A percentile compares a stretch with the other conserved stretches of the same genome.
Evolutionary conservation across 2,888 invertebrate genomes (phyloP).

Genomic region (Neoitamus cyanurus): DNA sequence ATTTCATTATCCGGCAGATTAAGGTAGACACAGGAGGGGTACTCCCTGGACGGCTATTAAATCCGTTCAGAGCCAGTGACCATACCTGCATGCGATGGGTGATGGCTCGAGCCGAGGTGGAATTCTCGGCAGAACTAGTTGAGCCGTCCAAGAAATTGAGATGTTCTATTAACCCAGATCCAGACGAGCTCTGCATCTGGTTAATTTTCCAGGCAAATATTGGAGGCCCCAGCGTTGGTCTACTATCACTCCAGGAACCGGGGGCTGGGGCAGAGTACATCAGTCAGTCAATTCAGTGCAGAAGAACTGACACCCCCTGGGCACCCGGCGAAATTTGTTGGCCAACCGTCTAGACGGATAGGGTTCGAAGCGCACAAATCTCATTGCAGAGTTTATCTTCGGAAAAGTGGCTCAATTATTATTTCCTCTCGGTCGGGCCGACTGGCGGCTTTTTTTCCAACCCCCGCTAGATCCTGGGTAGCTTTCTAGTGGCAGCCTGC

Average conservation of each 20-base stretch:
- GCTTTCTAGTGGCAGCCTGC: neutral
- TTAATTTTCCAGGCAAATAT: neutral
- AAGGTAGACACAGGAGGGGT: neutral
- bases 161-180: neutral
- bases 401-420: constrained; percentile 1
- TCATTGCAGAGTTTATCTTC: constrained; percentile 1
- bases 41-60: neutral
- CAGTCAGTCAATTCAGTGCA: neutral
- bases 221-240: neutral
- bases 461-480: neutral
- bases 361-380: neutral
- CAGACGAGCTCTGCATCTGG: neutral
- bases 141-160: neutral
- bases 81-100: neutral
- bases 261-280: neutral
- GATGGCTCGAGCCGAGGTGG: neutral
- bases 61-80: neutral
- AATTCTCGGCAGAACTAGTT: neutral
- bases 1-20: neutral
- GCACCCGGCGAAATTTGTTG: neutral
- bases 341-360: neutral
- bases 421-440: neutral
- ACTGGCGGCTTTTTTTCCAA: neutral
- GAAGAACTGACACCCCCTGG: neutral
- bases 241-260: neutral